Conservation (phyloP, 2,113 vertebrate species). For the Micromys minutus region DNA sequence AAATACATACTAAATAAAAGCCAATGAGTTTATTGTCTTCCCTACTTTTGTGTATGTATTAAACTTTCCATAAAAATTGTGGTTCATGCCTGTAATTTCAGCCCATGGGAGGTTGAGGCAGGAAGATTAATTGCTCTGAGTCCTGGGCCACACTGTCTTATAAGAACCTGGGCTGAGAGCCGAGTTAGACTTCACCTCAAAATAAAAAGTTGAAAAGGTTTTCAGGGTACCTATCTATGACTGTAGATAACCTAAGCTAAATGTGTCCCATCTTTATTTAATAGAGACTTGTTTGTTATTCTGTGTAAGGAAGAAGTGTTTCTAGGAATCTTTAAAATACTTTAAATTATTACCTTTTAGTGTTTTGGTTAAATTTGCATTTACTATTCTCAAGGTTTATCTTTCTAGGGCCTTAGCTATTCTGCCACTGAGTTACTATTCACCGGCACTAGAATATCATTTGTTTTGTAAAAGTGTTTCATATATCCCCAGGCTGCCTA, state of each 20-base stretch:
- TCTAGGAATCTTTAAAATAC: constrained; percentile 27
- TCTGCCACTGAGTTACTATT: neutral
- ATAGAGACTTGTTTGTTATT: constrained; percentile 20
- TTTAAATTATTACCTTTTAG: constrained; percentile 36
- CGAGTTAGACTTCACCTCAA: neutral
- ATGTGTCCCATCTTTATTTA: neutral
- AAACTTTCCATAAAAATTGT: neutral
- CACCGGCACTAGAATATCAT: neutral
- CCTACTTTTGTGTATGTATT: constrained; percentile 24
- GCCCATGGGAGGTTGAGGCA: neutral
- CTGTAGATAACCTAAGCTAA: neutral
- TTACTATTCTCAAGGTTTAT: neutral
- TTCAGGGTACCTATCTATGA: neutral
- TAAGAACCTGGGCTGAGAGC: neutral
- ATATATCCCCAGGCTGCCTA: neutral
- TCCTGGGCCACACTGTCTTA: neutral
- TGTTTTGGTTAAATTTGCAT: constrained; percentile 40
- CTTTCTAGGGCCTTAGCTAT: neutral
- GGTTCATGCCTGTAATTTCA: neutral
- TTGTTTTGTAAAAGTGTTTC: neutral
- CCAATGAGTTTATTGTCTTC: neutral
- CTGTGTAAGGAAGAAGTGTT: constrained; percentile 43
- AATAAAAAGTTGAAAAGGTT: constrained; percentile 27
- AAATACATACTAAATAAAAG: constrained; percentile 6
- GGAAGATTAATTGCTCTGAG: neutral